These are phyloP conservation scores for Drosophila kikkawai DNA, from an alignment of 1,140 invertebrate genomes.

Conservation along the genomic window DNA sequence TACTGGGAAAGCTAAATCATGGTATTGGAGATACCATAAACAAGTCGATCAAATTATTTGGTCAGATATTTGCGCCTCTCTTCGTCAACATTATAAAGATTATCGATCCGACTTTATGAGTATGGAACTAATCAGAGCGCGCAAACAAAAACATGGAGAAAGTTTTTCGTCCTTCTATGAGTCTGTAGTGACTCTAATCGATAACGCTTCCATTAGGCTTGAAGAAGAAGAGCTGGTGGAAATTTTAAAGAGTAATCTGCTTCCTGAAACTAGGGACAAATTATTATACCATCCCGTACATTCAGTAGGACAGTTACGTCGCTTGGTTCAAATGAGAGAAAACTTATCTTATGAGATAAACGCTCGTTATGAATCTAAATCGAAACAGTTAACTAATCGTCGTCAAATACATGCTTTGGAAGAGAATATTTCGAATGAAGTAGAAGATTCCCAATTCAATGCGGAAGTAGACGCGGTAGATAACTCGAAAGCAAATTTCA, in stretches of 20 bases:
- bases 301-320: not conserved
- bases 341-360: slow-evolving; percentile 1
- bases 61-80: no score
- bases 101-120: no score
- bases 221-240: not conserved
- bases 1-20: no score
- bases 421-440: not conserved
- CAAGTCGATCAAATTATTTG: no score
- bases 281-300: not conserved
- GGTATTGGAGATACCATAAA: no score
- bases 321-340: not conserved
- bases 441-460: not conserved
- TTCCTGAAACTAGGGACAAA: not conserved
- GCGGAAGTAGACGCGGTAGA: not conserved
- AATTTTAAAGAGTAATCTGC: not conserved
- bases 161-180: no score
- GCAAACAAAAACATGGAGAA: no score
- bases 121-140: no score
- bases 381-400: not conserved
- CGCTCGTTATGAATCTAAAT: not conserved
- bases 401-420: not conserved
- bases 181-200: no score
- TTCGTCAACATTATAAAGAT: no score
- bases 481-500: not conserved
- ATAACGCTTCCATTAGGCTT: not conserved